phyloP scores from a whole-genome alignment of 1,140 invertebrate genomes.

The Eumeta japonica region DNA sequence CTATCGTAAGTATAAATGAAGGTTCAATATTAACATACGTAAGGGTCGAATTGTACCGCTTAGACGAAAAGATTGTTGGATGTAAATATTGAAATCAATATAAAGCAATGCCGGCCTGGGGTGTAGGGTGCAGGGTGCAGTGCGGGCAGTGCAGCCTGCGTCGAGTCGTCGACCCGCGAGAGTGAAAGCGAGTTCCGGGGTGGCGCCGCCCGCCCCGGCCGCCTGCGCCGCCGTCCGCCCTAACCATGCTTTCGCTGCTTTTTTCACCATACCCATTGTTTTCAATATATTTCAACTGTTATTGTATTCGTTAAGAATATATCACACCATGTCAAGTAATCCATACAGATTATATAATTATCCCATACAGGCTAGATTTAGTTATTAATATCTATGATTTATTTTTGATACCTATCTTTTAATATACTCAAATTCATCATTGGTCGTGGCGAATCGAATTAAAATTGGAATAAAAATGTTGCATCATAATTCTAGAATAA shows the following conservation, averaged over 20 bases:
- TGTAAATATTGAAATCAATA: constrained; percentile 53
- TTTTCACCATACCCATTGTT: constrained; percentile 40
- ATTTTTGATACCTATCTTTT: no score
- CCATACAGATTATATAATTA: no score
- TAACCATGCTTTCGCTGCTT: constrained; percentile 47
- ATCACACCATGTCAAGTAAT: no score
- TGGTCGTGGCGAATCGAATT: neutral
- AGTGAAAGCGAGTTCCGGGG: constrained; percentile 55
- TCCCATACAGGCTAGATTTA: no score
- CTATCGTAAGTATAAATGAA: no score
- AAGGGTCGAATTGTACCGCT: no score
- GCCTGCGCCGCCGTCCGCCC: constrained; percentile 37
- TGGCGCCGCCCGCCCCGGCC: constrained; percentile 21
- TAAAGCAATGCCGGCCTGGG: constrained; percentile 40
- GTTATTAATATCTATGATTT: no score
- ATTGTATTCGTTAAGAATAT: no score
- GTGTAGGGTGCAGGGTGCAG: constrained; percentile 14
- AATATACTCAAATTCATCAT: neutral
- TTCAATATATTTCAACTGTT: constrained; percentile 34
- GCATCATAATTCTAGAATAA: no score
- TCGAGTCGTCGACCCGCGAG: constrained; percentile 52
- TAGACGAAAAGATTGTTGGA: constrained; percentile 39
- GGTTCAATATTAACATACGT: no score
- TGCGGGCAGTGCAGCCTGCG: constrained; percentile 35
- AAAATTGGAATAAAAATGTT: neutral